phyloP scores from a whole-genome alignment of 2,888 invertebrate species.

The Hyles lineata region DNA sequence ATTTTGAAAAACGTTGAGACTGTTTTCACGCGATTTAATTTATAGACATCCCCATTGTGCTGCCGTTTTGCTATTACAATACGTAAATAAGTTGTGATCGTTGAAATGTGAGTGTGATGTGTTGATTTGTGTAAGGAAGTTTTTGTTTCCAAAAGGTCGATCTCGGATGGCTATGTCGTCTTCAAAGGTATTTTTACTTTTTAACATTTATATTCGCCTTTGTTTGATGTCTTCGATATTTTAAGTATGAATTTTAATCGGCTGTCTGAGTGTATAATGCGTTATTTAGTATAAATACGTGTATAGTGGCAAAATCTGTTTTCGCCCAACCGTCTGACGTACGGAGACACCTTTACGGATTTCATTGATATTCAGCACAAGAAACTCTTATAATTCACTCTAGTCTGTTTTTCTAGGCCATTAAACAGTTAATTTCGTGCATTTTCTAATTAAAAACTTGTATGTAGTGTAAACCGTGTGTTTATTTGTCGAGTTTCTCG shows the following conservation, averaged over 20 bases:
- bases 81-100: slow-evolving; percentile 49
- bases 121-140: slow-evolving; percentile 60
- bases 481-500: slow-evolving; percentile 32
- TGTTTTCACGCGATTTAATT: slow-evolving; percentile 58
- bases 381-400: slow-evolving; percentile 21
- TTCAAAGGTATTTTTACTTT: slow-evolving; percentile 61
- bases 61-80: slow-evolving; percentile 44
- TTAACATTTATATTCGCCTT: slow-evolving; percentile 61
- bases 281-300: slow-evolving; percentile 36
- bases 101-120: slow-evolving; percentile 60
- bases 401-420: slow-evolving; percentile 27
- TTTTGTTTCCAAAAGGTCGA: slow-evolving; percentile 74
- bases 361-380: slow-evolving; percentile 36
- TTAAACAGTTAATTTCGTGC: slow-evolving; percentile 24
- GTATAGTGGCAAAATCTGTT: slow-evolving; percentile 37
- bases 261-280: slow-evolving; percentile 32
- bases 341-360: slow-evolving; percentile 45
- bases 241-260: slow-evolving; percentile 38
- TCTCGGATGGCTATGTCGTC: slow-evolving; percentile 70
- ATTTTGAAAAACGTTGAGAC: slow-evolving; percentile 74
- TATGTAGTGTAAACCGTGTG: background rate
- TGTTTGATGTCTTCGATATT: slow-evolving; percentile 50
- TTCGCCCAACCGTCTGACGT: slow-evolving; percentile 47
- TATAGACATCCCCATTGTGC: slow-evolving; percentile 53
- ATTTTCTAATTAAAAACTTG: slow-evolving; percentile 20